These are phyloP conservation scores for Pseudorectes ferrugineus DNA, from an alignment of 2,113 vertebrate genomes.

Conservation along the genomic window DNA sequence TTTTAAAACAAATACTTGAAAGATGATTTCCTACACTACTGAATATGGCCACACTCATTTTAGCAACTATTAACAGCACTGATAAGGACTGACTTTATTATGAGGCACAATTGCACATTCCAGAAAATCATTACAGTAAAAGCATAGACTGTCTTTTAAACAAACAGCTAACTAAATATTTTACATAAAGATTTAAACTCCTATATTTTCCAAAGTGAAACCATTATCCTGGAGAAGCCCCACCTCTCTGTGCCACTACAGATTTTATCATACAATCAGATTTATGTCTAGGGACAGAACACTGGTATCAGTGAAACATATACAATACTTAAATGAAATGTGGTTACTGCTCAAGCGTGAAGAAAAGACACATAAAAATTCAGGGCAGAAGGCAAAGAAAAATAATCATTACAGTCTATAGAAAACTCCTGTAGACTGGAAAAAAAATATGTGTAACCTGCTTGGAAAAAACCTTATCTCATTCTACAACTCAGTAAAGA, in stretches of 20 bases:
- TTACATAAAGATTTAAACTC: neutral
- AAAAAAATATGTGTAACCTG: neutral
- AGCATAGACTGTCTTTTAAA: neutral
- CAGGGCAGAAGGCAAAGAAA: neutral
- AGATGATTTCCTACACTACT: neutral
- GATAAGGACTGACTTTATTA: neutral
- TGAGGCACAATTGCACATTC: neutral
- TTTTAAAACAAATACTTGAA: slow-evolving; percentile 53
- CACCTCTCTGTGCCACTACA: neutral
- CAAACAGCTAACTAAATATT: neutral
- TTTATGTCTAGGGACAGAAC: neutral
- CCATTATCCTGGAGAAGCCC: neutral
- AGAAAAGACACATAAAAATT: neutral
- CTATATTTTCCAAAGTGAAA: neutral
- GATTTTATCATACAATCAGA: neutral
- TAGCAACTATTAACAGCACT: neutral
- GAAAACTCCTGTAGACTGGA: neutral
- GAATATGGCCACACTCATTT: neutral
- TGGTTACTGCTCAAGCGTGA: neutral
- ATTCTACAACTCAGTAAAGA: neutral
- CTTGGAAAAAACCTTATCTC: neutral
- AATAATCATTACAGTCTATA: neutral
- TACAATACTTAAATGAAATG: neutral
- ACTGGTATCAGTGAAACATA: neutral
- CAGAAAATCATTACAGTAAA: slow-evolving; percentile 2